Base-by-base conservation (phyloP, 1,140 invertebrate genomes). In the Pectinophora gossypiella region DNA sequence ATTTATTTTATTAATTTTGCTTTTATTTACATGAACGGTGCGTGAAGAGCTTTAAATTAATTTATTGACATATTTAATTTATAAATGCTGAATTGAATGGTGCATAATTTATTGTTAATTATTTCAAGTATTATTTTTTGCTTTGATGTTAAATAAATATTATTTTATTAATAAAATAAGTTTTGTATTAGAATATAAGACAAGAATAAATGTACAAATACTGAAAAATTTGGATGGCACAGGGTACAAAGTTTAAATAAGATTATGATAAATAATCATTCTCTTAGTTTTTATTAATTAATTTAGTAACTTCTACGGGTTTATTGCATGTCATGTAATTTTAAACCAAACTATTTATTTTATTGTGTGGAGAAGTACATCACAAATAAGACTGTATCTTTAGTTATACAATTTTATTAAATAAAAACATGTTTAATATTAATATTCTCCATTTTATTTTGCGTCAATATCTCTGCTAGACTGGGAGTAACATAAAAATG, bases 31-130 rank as follows among this genome's bases (percentile, higher is more conserved):
- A n/a, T 38, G 4, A 7, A 38, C 4, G 4, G 13, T 27, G 23
- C 23, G 12, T 40, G 20, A 42, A 13, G 45, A 35, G 23, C 32
- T 48, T 49, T 55, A 44, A 49, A 20, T 16, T 27, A 22, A n/a
- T 40, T 50, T 43, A 27, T 23, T n/a, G n/a, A n/a, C n/a, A n/a
- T n/a, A n/a, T n/a, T n/a, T 48, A 38, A 21, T 35, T n/a, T 19
- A 38, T 27, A 43, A 59, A 59, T 57, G 71, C 69, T 74, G 74
- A 77, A 71, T 64, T 52, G 51, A 55, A 61, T 67, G 69, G 73
- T 76, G 73, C 73, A 64, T 61, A 18, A n/a, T n/a, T n/a, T n/a
- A n/a, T n/a, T n/a, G n/a, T n/a, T n/a, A n/a, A n/a, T n/a, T n/a
- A n/a, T n/a, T n/a, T n/a, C n/a, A n/a, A n/a, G n/a, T n/a, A n/a